A percentile compares a stretch with the other conserved stretches of the same genome.
These are phyloP conservation scores for Nesometra sesokonis DNA, from an alignment of 35 echinoderm and acorn worm species.

Conservation along the genomic window DNA sequence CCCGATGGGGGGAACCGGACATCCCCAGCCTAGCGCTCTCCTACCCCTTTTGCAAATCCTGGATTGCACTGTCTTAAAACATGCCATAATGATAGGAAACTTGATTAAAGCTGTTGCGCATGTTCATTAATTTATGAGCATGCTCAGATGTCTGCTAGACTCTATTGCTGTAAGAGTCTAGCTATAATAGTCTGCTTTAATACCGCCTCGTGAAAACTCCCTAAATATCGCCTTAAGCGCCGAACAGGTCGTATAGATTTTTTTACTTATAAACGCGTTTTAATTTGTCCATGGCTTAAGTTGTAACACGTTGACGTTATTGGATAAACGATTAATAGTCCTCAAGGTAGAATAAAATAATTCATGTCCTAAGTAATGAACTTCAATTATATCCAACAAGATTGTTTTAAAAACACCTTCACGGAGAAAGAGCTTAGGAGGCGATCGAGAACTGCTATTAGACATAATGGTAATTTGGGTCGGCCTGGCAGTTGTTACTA, in stretches of 20 bases:
- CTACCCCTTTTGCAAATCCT: too few relatives aligned
- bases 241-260: not conserved
- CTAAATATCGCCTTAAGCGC: not conserved
- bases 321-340: not conserved
- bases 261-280: not conserved
- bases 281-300: not conserved
- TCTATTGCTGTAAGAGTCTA: too few relatives aligned
- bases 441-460: not conserved
- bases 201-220: too few relatives aligned
- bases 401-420: not conserved
- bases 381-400: not conserved
- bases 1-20: too few relatives aligned
- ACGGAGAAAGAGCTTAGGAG: not conserved
- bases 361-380: not conserved
- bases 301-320: not conserved
- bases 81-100: too few relatives aligned
- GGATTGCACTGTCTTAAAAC: too few relatives aligned
- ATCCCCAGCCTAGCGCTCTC: too few relatives aligned
- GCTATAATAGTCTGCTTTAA: too few relatives aligned
- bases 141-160: too few relatives aligned
- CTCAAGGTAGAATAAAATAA: not conserved
- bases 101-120: too few relatives aligned
- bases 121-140: too few relatives aligned
- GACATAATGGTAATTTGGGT: not conserved
- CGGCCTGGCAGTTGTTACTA: not conserved